phyloP scores from a whole-genome alignment of 1,140 invertebrate species.

The Acromyrmex echinatior region DNA sequence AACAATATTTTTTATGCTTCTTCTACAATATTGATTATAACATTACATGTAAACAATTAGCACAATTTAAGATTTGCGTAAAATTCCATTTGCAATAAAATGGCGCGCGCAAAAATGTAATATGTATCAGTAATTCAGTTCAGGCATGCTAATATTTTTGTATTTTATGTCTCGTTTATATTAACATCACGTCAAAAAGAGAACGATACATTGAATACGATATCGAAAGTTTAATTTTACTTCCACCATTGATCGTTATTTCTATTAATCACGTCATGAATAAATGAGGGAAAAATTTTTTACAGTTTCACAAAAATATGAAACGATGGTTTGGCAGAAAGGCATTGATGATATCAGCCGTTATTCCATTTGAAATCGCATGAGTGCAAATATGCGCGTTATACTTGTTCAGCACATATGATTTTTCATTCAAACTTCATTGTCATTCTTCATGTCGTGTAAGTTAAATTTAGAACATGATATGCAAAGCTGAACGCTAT shows the following conservation, averaged over 20 bases:
- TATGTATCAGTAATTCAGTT: neutral
- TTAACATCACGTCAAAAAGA: neutral
- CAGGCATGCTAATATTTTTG: neutral
- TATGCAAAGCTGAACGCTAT: neutral
- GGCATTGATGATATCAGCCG: slow-evolving; percentile 20
- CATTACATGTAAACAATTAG: neutral
- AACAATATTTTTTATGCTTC: neutral
- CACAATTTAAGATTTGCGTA: neutral
- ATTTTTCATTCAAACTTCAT: slow-evolving; percentile 55
- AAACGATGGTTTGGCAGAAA: slow-evolving; percentile 17
- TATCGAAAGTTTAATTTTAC: slow-evolving; percentile 26
- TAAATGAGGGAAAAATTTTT: slow-evolving; percentile 29
- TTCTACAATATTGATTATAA: neutral
- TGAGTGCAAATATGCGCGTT: slow-evolving; percentile 41
- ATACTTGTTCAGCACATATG: neutral
- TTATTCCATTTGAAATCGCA: slow-evolving; percentile 49
- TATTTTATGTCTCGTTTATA: neutral
- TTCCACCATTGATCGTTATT: slow-evolving; percentile 4
- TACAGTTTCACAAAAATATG: slow-evolving; percentile 1
- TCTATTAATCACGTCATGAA: slow-evolving; percentile 17
- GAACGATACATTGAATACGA: neutral
- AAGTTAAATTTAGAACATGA: slow-evolving; percentile 27
- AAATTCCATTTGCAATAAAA: slow-evolving; percentile 31
- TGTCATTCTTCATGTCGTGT: slow-evolving; percentile 15
- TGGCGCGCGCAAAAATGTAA: neutral